Percentiles rank a stretch among this genome's conserved stretches.
phyloP scores from a whole-genome alignment of 2,113 vertebrate species.

The Beaufortia kweichowensis region DNA sequence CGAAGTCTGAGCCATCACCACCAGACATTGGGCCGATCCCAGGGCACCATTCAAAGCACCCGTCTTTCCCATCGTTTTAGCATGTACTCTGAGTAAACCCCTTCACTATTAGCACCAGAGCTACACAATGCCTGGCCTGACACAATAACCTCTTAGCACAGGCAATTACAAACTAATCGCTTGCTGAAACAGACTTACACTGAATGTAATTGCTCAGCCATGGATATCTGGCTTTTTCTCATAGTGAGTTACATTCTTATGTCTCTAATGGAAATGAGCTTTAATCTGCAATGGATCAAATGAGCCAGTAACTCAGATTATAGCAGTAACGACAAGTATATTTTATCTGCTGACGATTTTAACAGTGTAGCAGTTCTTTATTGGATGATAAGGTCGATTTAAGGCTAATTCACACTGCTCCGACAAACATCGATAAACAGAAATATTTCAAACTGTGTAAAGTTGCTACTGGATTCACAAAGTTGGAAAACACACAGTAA shows the following conservation, averaged over 20 bases:
- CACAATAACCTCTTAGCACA: conserved; percentile 60
- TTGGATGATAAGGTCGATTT: neutral
- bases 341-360: neutral
- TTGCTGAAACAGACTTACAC: conserved; percentile 19
- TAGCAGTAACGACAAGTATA: neutral
- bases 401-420: too few species aligned
- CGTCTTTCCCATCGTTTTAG: conserved; percentile 16
- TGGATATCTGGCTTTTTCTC: conserved; percentile 14
- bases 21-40: conserved; percentile 53
- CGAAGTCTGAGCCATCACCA: conserved; percentile 34
- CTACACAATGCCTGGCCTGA: conserved; percentile 45
- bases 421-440: too few species aligned
- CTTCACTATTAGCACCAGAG: conserved; percentile 47
- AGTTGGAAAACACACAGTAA: too few species aligned
- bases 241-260: conserved; percentile 12
- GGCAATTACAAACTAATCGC: conserved; percentile 25
- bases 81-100: conserved; percentile 48
- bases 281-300: conserved; percentile 17
- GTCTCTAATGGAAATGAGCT: conserved; percentile 14
- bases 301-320: conserved; percentile 9
- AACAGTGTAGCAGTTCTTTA: neutral
- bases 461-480: too few species aligned
- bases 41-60: conserved; percentile 38
- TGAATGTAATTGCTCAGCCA: conserved; percentile 21
- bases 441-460: too few species aligned